A percentile compares a stretch with the other conserved stretches of the same genome.
These are phyloP conservation scores for pig (Sus scrofa) DNA, from an alignment of 2,113 vertebrate genomes.

Conservation along the genomic window T2T-Sscrofa CM000814.6:34187501-34188000, in stretches of 20 bases:
- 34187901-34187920: conserved; percentile 12
- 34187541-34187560: neutral
- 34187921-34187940: neutral
- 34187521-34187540: neutral
- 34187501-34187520: neutral
- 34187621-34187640: no score
- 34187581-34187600: no score
- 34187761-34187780: no score
- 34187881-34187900: conserved; percentile 19
- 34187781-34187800: no score
- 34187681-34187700: no score
- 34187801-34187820: no score
- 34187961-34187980: neutral
- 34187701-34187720: no score
- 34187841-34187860: conserved; percentile 1
- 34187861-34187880: neutral
- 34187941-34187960: conserved; percentile 23
- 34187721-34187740: no score
- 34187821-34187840: neutral
- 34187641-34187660: no score
- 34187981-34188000: neutral
- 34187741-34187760: no score
- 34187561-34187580: neutral
- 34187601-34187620: no score
- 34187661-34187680: no score